Percentiles rank a stretch among this genome's conserved stretches.
Evolutionary conservation across 2,113 vertebrate genomes (phyloP).

Genomic region (Pygathrix nemaeus): DNA sequence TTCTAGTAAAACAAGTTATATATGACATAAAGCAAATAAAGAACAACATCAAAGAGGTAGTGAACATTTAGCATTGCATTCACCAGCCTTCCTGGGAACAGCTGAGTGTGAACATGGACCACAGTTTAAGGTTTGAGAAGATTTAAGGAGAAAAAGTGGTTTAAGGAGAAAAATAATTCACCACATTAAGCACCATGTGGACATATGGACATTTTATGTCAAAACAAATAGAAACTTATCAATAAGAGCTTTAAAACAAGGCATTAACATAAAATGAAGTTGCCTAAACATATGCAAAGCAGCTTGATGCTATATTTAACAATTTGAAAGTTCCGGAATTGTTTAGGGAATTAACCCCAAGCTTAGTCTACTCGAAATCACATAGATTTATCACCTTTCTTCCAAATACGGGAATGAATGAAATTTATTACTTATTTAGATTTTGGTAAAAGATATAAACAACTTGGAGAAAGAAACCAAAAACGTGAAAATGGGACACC

Average conservation of each 20-base stretch:
- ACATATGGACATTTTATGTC: background rate
- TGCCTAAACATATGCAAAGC: background rate
- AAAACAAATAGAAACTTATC: background rate
- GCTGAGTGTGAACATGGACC: background rate
- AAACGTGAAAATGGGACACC: background rate
- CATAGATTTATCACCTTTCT: background rate
- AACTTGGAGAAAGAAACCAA: background rate
- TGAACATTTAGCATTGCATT: background rate
- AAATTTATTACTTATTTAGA: background rate
- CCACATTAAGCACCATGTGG: background rate
- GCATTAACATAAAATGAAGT: background rate
- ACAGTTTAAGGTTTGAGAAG: background rate
- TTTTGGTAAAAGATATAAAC: slow-evolving; percentile 18
- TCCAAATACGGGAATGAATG: background rate
- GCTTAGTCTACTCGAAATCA: background rate
- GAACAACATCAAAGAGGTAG: background rate
- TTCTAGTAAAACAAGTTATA: slow-evolving; percentile 45
- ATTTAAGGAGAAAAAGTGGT: background rate
- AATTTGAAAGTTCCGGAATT: background rate
- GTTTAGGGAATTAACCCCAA: background rate
- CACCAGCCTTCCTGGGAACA: background rate
- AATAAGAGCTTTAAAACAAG: background rate
- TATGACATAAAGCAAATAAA: slow-evolving; percentile 33
- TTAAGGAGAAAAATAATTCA: background rate
- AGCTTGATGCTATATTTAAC: background rate